phyloP scores from a whole-genome alignment of 2,797 vertebrate species.

The Florisuga fusca region DNA sequence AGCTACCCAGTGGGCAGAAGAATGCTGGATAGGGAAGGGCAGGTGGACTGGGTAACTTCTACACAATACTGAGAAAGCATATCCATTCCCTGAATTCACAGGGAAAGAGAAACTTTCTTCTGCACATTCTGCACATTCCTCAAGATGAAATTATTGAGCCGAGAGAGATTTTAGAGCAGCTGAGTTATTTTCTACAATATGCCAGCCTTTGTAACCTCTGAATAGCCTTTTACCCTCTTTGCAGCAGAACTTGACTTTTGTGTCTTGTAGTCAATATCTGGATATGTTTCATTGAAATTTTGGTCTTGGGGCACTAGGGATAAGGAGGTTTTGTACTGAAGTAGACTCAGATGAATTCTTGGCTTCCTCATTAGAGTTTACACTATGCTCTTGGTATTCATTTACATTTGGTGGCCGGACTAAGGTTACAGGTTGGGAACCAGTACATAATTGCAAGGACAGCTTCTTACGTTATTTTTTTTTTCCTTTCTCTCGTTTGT shows the following conservation, averaged over 20 bases:
- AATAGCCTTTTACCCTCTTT: not conserved
- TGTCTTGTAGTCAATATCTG: no score
- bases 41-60: not conserved
- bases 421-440: constrained; percentile 46
- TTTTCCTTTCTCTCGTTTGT: not conserved
- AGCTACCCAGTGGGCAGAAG: not conserved
- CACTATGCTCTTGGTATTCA: constrained; percentile 22
- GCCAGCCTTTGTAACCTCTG: not conserved
- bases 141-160: not conserved
- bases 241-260: not conserved
- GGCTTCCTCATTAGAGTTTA: constrained; percentile 3
- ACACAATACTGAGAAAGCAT: not conserved
- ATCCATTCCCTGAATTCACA: not conserved
- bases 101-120: not conserved
- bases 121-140: not conserved
- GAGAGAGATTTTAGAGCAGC: not conserved
- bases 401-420: constrained; percentile 36
- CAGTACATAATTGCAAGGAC: constrained; percentile 25
- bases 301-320: not conserved
- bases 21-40: not conserved
- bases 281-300: no score
- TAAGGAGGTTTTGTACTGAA: not conserved
- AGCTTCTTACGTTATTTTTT: constrained; percentile 4
- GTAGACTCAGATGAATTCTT: not conserved
- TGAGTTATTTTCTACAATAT: not conserved